A percentile compares a stretch with the other conserved stretches of the same genome.
These are phyloP conservation scores for Aix galericulata DNA, from an alignment of 2,113 vertebrate species.

Conservation along the genomic window DNA sequence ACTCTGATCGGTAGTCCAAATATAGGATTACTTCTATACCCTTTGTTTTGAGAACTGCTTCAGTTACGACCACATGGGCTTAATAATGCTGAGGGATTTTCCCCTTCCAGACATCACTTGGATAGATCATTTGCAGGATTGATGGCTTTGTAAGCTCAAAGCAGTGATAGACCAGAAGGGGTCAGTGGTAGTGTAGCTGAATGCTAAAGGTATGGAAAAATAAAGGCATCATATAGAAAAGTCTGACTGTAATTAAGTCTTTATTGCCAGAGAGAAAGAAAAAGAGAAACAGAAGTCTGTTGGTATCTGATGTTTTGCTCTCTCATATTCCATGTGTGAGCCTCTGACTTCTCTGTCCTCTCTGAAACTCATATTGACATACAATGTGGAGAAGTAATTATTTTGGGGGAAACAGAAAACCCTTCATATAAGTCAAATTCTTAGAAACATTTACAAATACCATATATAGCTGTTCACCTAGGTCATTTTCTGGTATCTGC, in stretches of 20 bases:
- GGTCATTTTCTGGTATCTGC: not conserved
- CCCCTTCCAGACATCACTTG: not conserved
- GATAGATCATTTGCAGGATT: not conserved
- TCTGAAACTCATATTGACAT: not conserved
- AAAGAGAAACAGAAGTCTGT: not conserved
- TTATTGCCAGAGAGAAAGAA: not conserved
- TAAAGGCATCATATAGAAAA: not conserved
- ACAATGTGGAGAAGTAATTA: not conserved
- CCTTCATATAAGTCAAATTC: not conserved
- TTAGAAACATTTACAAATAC: not conserved
- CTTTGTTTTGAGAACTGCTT: constrained; percentile 26
- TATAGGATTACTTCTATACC: not conserved
- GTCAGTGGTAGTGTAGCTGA: not conserved
- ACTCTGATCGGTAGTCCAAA: not conserved
- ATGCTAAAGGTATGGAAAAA: not conserved
- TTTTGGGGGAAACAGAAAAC: not conserved
- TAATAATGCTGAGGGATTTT: not conserved
- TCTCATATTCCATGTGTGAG: not conserved
- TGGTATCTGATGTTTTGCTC: not conserved
- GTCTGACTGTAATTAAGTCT: not conserved
- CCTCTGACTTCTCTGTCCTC: not conserved
- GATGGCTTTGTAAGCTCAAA: not conserved
- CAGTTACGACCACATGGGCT: not conserved
- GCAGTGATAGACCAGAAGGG: not conserved
- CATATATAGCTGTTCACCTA: not conserved